Base-by-base conservation (phyloP, 2,113 vertebrate genomes). In the Phyllopteryx taeniolatus region DNA sequence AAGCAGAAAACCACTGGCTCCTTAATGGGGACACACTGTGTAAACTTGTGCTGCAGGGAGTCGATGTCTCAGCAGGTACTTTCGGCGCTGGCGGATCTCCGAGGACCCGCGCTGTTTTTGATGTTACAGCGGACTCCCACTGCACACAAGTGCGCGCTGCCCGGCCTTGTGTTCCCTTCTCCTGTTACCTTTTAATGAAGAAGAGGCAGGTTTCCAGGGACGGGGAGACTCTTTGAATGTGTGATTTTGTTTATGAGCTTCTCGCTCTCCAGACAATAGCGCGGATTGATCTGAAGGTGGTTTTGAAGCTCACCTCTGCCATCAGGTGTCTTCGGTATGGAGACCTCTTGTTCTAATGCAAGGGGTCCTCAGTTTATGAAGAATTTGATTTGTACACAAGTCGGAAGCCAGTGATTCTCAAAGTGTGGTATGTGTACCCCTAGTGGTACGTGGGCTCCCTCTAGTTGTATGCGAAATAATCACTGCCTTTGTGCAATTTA, bases 41-140 rank as follows among this genome's bases (percentile, higher is more conserved):
- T 27, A 27, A 27, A 27, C 27, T 27, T 27, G 27, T 27, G 27
- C 10, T 39, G 59, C 5, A 35, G 22, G 19, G 61, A 8, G 35
- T 39, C 61, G 78, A 87, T 85, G 85, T 89, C 88, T 91, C 88
- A 90, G 90, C 86, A 91, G 85, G 88, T 86, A 85, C 85, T 85
- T 87, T 44, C 65, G 75, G 56, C 72, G 72, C 72, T 70, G 43
- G 84, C 46, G 67, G 82, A 64, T 80, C 89, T 86, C 89, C 20
- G 68, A 87, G 90, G 89, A 86, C 60, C 70, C 82, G 74, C 13
- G 22, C 66, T 17, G 79, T 74, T 86, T 92, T 89, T 91, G 88
- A 92, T 89, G 89, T 88, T 83, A 79, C 87, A 82, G 78, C 84
- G 69, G 78, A 74, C 75, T 88, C 83, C 78, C 62, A 74, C 73